Evolutionary conservation across 2,797 vertebrate genomes (phyloP), one percentile per base, ranked within the genome.

Genomic region (Enteromius fasciolatus): DNA sequence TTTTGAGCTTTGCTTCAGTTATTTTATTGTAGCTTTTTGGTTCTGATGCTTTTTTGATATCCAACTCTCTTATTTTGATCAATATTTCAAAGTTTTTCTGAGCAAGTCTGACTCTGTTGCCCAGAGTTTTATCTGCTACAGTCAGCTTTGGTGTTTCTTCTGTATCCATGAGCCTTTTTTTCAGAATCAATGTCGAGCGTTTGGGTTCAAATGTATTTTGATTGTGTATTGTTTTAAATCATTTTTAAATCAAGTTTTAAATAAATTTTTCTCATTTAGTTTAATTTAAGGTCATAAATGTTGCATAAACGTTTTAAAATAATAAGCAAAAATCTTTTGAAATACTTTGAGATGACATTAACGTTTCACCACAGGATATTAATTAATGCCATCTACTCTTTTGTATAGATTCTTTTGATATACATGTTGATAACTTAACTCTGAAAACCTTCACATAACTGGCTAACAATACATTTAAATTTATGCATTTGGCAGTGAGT

Each of bases 61-160:
- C 28, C 14, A 54, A 18, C 18, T 81, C 8, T 73, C 48, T n/a
- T 18, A 46, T 70, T 73, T 72, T 48, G 8, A 81, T 64, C 69
- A 73, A 63, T 81, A 81, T 63, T 81, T 63, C 18, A 48, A 46
- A 64, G 69, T 64, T 15, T 69, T 64, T 81, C 9, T 63, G 68
- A 36, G 68, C 41, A 20, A 63, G 36, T 50, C 3, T 25, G 57
- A 23, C n/a, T 63, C 25, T 6, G 12, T 41, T 63, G 68, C 67
- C 67, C 11, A 31, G 12, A 59, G 44, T 64, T 73, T 73, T 25
- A 50, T 73, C 25, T 70, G 18, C 11, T 17, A 15, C 2, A 72
- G 50, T 44, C 33, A 36, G 63, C 28, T 66, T 36, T 18, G 33
- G 66, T 57, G 39, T 80, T 57, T 69, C 41, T 33, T 66, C 2